Evolutionary conservation across 2,888 invertebrate species (phyloP), one percentile per base, ranked within the genome.

Genomic region (Agrotis ipsilon): DNA sequence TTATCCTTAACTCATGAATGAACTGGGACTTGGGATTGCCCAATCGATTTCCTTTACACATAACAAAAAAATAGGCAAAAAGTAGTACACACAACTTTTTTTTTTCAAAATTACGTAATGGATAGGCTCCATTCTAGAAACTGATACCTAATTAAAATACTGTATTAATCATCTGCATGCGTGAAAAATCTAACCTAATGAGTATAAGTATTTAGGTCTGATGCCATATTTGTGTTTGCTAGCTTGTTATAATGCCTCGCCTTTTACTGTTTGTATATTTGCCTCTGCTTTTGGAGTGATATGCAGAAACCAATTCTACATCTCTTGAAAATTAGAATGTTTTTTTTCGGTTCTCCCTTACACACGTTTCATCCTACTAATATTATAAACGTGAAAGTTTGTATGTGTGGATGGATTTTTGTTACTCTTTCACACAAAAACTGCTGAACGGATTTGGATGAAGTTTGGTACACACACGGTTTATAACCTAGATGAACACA

Each of bases 121-220:
- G 7, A 18, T 11, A 64, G 2, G 16, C 2, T 18, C 27, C 9
- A n/a, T 5, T 39, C 14, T 39, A 14, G 4, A 52, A 46, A 46
- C 24, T 24, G 24, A 45, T 39, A 11, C 11, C 46, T 43, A 1
- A n/a, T 58, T 68, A 69, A 52, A 39, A 52, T 24, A 72, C 18
- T 9, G 11, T 48, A 48, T 59, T 48, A 3, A 16, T 54, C 59
- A 72, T 72, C 32, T 78, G 49, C 45, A 27, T 49, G 24, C 60
- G 19, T 7, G 60, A 60, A 52, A 60, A 52, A 11, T 0, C 39
- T 67, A 13, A 24, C 60, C 6, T 46, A 61, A 77, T 58, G 46
- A 58, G 62, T 19, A 16, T 45, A 24, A 62, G 24, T 62, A 62
- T 76, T 67, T 54, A 75, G 76, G 68, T 62, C 75, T 59, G 21